Conservation (phyloP, 2,888 invertebrate species). For the Hirtodrosophila trivittata region DNA sequence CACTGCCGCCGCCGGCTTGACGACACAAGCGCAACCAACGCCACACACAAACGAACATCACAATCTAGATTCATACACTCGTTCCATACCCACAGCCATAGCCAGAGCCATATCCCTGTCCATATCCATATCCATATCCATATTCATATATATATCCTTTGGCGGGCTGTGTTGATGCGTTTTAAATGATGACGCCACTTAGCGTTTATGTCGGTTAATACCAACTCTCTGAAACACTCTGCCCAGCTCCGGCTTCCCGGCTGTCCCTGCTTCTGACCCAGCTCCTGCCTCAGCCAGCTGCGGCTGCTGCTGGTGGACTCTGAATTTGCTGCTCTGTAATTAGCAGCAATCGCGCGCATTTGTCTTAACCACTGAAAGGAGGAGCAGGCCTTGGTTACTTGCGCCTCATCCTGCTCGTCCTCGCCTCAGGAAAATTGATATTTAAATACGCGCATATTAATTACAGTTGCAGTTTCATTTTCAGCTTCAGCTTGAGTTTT, state of each 20-base stretch:
- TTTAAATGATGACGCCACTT: conserved; percentile 83
- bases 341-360: conserved; percentile 76
- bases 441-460: conserved; percentile 82
- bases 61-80: conserved; percentile 6
- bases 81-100: conserved; percentile 7
- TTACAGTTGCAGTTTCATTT: conserved; percentile 57
- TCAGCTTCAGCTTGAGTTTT: background rate
- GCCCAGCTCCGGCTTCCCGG: background rate
- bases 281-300: conserved; percentile 5
- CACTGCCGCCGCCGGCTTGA: conserved; percentile 65
- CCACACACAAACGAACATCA: background rate
- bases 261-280: conserved; percentile 3
- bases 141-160: conserved; percentile 59
- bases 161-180: conserved; percentile 76
- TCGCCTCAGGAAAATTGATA: conserved; percentile 72
- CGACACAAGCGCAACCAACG: conserved; percentile 45
- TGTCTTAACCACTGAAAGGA: conserved; percentile 56
- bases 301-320: conserved; percentile 14
- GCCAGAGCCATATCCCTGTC: conserved; percentile 26
- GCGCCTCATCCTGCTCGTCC: conserved; percentile 18
- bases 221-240: conserved; percentile 47
- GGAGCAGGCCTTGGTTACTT: conserved; percentile 14
- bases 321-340: conserved; percentile 66
- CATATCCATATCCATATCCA: conserved; percentile 27
- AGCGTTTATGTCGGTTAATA: conserved; percentile 80